phyloP scores from a whole-genome alignment of 1,140 invertebrate species.

The Drosophila baimaii region DNA sequence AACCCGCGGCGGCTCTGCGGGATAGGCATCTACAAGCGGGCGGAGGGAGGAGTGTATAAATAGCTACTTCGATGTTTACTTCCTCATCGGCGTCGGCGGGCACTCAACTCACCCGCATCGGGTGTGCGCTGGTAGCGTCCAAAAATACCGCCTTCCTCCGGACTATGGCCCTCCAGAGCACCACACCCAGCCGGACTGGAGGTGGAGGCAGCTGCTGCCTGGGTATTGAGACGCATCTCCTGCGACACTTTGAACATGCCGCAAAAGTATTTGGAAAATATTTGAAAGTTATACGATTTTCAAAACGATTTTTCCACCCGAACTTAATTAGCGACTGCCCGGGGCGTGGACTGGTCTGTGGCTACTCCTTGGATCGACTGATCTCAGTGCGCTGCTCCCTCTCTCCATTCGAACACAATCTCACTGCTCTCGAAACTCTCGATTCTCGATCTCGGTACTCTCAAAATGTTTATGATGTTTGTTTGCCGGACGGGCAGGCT shows the following conservation, averaged over 20 bases:
- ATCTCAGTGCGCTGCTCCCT: constrained; percentile 36
- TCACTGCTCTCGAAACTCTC: constrained; percentile 46
- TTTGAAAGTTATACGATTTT: constrained; percentile 33
- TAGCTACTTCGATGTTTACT: constrained; percentile 60
- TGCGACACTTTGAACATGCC: constrained; percentile 82
- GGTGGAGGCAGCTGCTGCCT: constrained; percentile 17
- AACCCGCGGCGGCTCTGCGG: constrained; percentile 62
- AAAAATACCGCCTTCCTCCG: constrained; percentile 74
- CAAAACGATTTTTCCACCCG: constrained; percentile 40
- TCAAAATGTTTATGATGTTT: constrained; percentile 57
- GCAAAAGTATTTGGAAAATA: constrained; percentile 19
- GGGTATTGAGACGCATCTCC: constrained; percentile 78
- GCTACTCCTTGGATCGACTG: constrained; percentile 61
- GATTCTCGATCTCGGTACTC: constrained; percentile 31
- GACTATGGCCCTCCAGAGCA: constrained; percentile 43
- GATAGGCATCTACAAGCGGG: constrained; percentile 71
- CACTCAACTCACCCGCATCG: constrained; percentile 75
- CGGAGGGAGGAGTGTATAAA: constrained; percentile 43
- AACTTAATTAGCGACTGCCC: constrained; percentile 40
- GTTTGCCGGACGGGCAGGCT: constrained; percentile 53
- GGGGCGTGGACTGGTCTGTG: constrained; percentile 36
- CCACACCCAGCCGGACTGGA: constrained; percentile 27
- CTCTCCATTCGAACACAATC: constrained; percentile 15
- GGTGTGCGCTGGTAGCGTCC: constrained; percentile 82
- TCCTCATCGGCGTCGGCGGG: constrained; percentile 38